Conservation (phyloP, 2,113 vertebrate species). For the Gambusia affinis region DNA sequence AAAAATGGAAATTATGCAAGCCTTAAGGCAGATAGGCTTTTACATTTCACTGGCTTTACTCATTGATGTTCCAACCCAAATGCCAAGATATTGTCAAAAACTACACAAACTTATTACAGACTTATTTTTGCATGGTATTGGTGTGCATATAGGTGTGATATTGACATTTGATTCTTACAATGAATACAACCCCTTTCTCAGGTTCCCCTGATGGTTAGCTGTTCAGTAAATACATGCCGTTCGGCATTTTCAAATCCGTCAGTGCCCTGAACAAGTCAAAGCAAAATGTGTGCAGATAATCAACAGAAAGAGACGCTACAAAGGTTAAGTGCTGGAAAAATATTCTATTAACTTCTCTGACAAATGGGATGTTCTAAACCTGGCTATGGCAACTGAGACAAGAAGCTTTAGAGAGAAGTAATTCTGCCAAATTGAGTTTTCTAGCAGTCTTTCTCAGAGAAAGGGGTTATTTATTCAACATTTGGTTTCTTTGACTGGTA, state of each 20-base stretch:
- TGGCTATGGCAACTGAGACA: constrained; percentile 4
- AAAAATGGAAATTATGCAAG: constrained; percentile 50
- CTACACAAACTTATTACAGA: constrained; percentile 22
- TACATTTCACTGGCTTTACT: constrained; percentile 38
- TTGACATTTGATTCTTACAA: constrained; percentile 13
- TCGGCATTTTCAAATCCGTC: background rate
- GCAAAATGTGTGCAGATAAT: constrained; percentile 6
- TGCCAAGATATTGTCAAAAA: constrained; percentile 53
- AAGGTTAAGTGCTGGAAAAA: constrained; percentile 23
- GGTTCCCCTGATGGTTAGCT: background rate
- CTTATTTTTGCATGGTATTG: constrained; percentile 8
- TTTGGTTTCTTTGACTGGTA: constrained; percentile 50
- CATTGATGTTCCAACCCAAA: constrained; percentile 31
- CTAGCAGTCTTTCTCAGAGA: constrained; percentile 27
- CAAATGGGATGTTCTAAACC: constrained; percentile 23
- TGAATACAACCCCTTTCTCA: background rate
- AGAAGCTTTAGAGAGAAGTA: constrained; percentile 32
- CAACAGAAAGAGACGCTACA: constrained; percentile 17
- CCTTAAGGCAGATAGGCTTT: constrained; percentile 46
- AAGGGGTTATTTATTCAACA: constrained; percentile 33
- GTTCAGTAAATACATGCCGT: background rate
- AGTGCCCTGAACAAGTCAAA: background rate
- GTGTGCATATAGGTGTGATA: background rate
- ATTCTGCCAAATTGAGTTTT: constrained; percentile 43
- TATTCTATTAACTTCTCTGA: constrained; percentile 38